Base-by-base conservation (phyloP, 2,797 vertebrate species). In the Moxostoma hubbsi region DNA sequence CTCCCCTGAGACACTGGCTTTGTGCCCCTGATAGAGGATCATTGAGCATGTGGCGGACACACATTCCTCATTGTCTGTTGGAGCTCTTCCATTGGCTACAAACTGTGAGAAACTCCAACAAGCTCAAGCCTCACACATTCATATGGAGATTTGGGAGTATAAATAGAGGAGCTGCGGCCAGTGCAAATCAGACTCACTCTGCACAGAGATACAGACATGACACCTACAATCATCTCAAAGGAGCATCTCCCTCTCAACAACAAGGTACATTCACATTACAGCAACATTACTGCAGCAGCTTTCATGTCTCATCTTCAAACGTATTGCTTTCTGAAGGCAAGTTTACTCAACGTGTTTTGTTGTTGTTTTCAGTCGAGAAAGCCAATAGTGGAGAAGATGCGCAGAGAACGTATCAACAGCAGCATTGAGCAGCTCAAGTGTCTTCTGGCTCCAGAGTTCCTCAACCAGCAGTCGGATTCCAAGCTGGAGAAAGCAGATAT, bases 41-140 rank as follows among this genome's bases (percentile, higher is more conserved):
- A 76, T 62, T 59, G 75, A 87, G 77, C 82, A 88, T 87, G 87
- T 87, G 83, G 83, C 67, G 80, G 73, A 67, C 71, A 24, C 78
- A 82, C 36, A 45, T 51, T 75, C 75, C 84, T 82, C 83, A 87
- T 92, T 92, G 90, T 92, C 73, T 81, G 5, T 12, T 12, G 0
- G 0, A 54, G 83, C 83, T 82, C 85, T 82, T 0, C 89, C 93
- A 97, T 96, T 96, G 95, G 96, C 89, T 92, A 46, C 72, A 45
- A 81, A 96, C 90, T 95, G 96, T 97, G 96, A 93, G 96, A 97
- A 98, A 92, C 85, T 89, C 81, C 73, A 85, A 82, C 80, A 80
- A 82, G 80, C 90, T 87, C 78, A 43, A 92, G 89, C 93, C 94
- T 92, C 95, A 96, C 88, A 91, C 90, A 92, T 94, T 94, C 85